phyloP scores from a whole-genome alignment of 1,140 invertebrate genomes.

The Zelostemma sp. region DNA sequence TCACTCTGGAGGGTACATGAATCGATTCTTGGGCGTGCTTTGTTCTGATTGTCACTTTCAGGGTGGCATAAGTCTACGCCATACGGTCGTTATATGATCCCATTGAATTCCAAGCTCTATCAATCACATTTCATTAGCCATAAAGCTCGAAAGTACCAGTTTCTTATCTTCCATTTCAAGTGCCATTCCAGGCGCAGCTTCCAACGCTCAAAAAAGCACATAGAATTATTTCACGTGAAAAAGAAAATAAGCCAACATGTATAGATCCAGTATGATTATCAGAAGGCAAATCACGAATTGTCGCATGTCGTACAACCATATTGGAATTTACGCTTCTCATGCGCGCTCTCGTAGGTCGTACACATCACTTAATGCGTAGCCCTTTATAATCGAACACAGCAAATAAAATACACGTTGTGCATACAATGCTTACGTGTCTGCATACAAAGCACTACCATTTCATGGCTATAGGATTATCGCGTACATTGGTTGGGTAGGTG shows the following conservation, averaged over 20 bases:
- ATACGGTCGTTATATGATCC: not conserved
- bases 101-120: not conserved
- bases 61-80: not conserved
- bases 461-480: conserved; percentile 11
- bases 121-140: not conserved
- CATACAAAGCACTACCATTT: conserved; percentile 12
- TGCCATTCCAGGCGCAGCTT: too few relatives aligned
- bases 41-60: conserved; percentile 9
- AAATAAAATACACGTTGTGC: conserved; percentile 10
- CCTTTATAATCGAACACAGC: conserved; percentile 12
- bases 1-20: conserved; percentile 1
- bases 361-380: not conserved
- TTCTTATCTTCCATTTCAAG: too few relatives aligned
- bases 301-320: conserved; percentile 19
- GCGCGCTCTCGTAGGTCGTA: conserved; percentile 8
- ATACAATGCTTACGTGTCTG: conserved; percentile 12
- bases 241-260: conserved; percentile 2
- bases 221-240: too few relatives aligned
- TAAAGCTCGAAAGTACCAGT: too few relatives aligned
- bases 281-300: conserved; percentile 10
- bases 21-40: conserved; percentile 9
- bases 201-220: conserved; percentile 2
- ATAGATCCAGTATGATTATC: conserved; percentile 11
- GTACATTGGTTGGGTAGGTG: conserved; percentile 10
- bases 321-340: conserved; percentile 13